Conservation (phyloP, 2,888 invertebrate species). For the Dioctria rufipes region DNA sequence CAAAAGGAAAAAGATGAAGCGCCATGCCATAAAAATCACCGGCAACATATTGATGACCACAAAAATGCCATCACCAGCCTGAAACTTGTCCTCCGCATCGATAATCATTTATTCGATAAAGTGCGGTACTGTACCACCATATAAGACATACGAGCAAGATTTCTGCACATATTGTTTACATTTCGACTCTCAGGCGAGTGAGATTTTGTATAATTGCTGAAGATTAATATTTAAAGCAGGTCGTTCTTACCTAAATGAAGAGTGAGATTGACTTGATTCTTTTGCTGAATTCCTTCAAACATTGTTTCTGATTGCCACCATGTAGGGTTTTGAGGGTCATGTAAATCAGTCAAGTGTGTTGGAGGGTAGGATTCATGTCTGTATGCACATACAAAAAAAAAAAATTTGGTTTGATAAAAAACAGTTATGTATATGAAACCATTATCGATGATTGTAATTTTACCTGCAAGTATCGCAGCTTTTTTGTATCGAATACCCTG, state of each 20-base stretch:
- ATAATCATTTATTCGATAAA: neutral
- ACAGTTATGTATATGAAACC: no score
- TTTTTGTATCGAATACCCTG: conserved; percentile 83
- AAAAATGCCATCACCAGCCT: neutral
- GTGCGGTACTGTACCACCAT: neutral
- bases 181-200: neutral
- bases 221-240: neutral
- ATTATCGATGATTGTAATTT: conserved; percentile 58
- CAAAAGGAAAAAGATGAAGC: conserved; percentile 62
- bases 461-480: conserved; percentile 86
- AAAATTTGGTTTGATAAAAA: neutral
- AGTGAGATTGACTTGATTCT: conserved; percentile 93
- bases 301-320: conserved; percentile 99
- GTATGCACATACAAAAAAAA: conserved; percentile 2
- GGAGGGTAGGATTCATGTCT: conserved; percentile 78
- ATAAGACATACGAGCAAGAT: neutral
- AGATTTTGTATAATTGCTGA: no score
- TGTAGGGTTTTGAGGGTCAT: conserved; percentile 90
- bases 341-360: conserved; percentile 89
- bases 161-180: neutral
- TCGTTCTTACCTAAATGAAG: conserved; percentile 81
- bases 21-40: conserved; percentile 21
- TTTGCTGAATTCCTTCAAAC: conserved; percentile 92
- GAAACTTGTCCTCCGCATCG: neutral
- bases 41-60: no score